These are phyloP conservation scores for Hypsopygia costalis DNA, from an alignment of 2,888 invertebrate genomes.

Conservation along the genomic window DNA sequence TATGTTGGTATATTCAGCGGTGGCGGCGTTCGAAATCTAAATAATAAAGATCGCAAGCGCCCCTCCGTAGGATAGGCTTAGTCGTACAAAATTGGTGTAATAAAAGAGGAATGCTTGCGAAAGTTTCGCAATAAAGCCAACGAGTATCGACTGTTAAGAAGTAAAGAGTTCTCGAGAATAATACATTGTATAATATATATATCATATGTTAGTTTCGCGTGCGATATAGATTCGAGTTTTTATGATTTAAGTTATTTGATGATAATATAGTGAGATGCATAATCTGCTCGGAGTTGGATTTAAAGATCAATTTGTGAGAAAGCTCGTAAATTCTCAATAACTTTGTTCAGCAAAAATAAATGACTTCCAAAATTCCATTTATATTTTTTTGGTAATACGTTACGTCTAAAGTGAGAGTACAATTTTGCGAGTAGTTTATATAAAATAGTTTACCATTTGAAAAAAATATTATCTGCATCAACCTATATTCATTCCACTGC, in stretches of 20 bases:
- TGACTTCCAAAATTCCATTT: too few relatives aligned
- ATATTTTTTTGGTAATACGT: too few relatives aligned
- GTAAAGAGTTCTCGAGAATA: constrained; percentile 69
- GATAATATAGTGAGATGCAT: too few relatives aligned
- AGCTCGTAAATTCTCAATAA: too few relatives aligned
- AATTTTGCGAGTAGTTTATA: too few relatives aligned
- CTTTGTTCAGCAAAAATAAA: too few relatives aligned
- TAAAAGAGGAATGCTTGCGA: constrained; percentile 78
- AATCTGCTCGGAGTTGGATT: too few relatives aligned
- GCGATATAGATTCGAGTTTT: background rate
- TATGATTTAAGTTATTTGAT: background rate
- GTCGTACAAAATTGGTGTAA: constrained; percentile 78
- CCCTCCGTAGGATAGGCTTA: constrained; percentile 69
- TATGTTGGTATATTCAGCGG: constrained; percentile 18
- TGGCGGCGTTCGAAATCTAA: constrained; percentile 68
- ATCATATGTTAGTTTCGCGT: constrained; percentile 11
- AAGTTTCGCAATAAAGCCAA: constrained; percentile 79
- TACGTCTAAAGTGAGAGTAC: too few relatives aligned
- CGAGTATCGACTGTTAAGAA: constrained; percentile 79
- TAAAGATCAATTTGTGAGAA: too few relatives aligned
- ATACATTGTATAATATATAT: constrained; percentile 27
- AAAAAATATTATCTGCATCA: too few relatives aligned
- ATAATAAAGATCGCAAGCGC: constrained; percentile 69
- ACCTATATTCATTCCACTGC: too few relatives aligned
- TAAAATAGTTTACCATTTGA: too few relatives aligned